A percentile compares a stretch with the other conserved stretches of the same genome.
Conservation (phyloP, 2,888 invertebrate species). For the Torymus texanus region DNA sequence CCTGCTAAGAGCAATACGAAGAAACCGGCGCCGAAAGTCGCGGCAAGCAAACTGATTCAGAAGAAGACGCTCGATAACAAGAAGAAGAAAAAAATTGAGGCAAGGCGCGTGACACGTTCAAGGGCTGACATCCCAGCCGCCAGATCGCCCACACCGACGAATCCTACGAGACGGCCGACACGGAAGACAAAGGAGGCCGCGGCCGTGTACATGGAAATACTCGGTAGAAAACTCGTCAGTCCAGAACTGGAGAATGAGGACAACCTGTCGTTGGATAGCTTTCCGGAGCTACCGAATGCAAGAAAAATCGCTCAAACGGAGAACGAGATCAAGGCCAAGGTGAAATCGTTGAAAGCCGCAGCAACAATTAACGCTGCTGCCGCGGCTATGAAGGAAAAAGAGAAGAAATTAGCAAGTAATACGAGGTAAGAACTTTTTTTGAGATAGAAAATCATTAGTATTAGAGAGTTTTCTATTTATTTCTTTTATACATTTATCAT, state of each 20-base stretch:
- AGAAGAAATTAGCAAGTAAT: neutral
- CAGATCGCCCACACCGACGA: slow-evolving; percentile 6
- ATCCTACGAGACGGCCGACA: slow-evolving; percentile 76
- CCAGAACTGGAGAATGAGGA: slow-evolving; percentile 81
- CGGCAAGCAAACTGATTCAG: slow-evolving; percentile 35
- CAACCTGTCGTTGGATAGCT: slow-evolving; percentile 81
- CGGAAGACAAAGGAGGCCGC: slow-evolving; percentile 87
- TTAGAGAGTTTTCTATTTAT: too few species aligned
- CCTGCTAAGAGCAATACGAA: neutral
- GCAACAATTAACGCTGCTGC: neutral
- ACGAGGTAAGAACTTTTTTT: slow-evolving; percentile 12
- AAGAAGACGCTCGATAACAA: slow-evolving; percentile 49
- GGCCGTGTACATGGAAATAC: slow-evolving; percentile 84
- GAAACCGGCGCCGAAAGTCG: slow-evolving; percentile 8
- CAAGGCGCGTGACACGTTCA: slow-evolving; percentile 72
- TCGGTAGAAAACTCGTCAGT: slow-evolving; percentile 82
- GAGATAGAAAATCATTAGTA: neutral
- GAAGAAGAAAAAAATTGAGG: slow-evolving; percentile 61
- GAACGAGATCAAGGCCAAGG: slow-evolving; percentile 78
- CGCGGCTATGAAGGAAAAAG: too few species aligned
- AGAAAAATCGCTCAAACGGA: slow-evolving; percentile 80
- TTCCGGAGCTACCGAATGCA: slow-evolving; percentile 82
- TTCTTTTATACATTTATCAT: too few species aligned
- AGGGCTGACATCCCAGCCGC: slow-evolving; percentile 57
- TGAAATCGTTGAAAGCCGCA: slow-evolving; percentile 60